phyloP scores from a whole-genome alignment of 2,113 vertebrate species.

The Podiceps cristatus region DNA sequence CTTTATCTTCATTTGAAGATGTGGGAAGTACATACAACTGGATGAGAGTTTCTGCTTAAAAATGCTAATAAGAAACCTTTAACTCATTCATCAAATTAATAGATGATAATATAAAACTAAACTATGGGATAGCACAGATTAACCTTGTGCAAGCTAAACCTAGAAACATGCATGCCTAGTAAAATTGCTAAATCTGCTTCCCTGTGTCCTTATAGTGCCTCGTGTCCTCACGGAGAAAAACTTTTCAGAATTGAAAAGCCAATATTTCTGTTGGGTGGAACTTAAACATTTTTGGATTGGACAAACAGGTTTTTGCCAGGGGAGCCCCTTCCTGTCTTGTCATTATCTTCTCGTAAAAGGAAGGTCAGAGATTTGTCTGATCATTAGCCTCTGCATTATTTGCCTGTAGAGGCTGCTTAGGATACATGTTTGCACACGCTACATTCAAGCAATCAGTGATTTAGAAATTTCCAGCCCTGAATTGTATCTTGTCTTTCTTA shows the following conservation, averaged over 20 bases:
- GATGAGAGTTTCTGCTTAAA: neutral
- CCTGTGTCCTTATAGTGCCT: neutral
- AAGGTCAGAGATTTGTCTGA: neutral
- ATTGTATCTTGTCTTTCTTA: neutral
- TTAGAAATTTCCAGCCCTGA: neutral
- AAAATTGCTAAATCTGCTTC: neutral
- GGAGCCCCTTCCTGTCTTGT: neutral
- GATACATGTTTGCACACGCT: neutral
- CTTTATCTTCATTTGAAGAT: neutral
- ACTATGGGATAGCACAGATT: neutral
- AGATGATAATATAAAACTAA: neutral
- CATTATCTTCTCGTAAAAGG: neutral
- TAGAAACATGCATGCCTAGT: neutral
- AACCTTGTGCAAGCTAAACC: neutral
- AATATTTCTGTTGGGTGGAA: neutral
- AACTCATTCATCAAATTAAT: constrained; percentile 1
- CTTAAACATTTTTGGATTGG: neutral
- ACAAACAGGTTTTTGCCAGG: neutral
- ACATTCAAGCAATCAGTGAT: neutral
- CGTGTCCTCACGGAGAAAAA: neutral
- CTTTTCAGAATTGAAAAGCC: neutral
- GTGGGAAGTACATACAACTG: neutral
- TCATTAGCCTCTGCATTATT: neutral
- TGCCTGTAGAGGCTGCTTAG: neutral
- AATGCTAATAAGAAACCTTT: neutral